Evolutionary conservation across 2,113 vertebrate genomes (phyloP), one percentile per base, ranked within the genome.

Genomic region (Perccottus glenii): DNA sequence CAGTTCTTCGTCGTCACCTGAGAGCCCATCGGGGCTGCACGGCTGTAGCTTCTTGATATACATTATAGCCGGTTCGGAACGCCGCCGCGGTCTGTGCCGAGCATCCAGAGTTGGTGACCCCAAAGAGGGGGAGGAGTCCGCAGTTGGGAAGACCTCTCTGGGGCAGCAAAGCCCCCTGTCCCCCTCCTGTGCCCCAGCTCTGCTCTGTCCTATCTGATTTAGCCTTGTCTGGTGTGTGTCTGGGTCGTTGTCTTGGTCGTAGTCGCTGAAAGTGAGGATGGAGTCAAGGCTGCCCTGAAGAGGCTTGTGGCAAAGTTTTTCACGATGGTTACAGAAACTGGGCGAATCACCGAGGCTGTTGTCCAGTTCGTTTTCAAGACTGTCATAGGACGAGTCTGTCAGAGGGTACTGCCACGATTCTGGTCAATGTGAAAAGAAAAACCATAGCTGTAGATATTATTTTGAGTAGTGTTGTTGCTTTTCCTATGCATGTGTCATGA

Each of bases 361-460:
- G 44, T 95, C 95, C 0, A 95, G 64, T 81, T 96, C 95, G 0
- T 97, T 98, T 85, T 99, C 97, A 61, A 97, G 85, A 81, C 96
- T 97, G 88, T 99, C 95, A 0, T 98, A 98, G 62, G 96, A 98
- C 0, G 97, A 99, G 85, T 98, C 95, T 0, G 94, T 96, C 88
- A 95, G 87, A 62, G 94, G 94, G 72, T 95, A 94, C 64, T 85
- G 90, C 71, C 94, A 94, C 4, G 91, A 86, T 70, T 97, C 96
- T 98, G 84, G 45, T 0, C 16, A 9, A n/a, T n/a, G n/a, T n/a
- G n/a, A n/a, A n/a, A n/a, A n/a, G n/a, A n/a, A n/a, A n/a, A n/a
- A n/a, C n/a, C n/a, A 38, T 38, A 38, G 36, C 6, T 38, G 36
- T 38, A 38, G 36, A 38, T 38, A n/a, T n/a, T n/a, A n/a, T n/a